Evolutionary conservation across 92 coral and sea anemone species (phyloP), one percentile per base, ranked within the genome.

Genomic region (Pocillopora meandrina): DNA sequence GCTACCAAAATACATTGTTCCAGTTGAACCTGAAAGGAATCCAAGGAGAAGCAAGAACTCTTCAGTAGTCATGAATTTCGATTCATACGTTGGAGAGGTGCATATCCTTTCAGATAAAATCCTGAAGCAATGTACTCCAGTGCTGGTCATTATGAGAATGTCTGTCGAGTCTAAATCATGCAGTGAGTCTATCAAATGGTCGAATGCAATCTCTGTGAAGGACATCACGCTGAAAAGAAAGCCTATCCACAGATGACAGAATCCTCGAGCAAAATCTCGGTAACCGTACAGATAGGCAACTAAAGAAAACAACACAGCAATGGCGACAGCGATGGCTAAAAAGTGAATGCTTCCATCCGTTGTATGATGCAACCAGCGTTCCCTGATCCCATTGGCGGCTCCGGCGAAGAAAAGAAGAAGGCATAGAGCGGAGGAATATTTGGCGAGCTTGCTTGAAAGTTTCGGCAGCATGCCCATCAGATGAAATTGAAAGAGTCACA

Each of bases 161-260:
- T 97, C 99, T n/a, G 95, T 93, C 57, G 90, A 65, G 75, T 95
- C 99, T 66, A 97, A 71, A 79, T 97, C 99, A 62, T 92, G 98
- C 26, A 89, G 82, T 0, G 98, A 92, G 61, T 91, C 95, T 65
- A 93, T 87, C 67, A 88, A 78, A 76, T 97, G 99, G 60, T 97
- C 99, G 61, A 92, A 93, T 8, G 99, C 96, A 34, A 97, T 95
- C 61, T 94, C 95, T 12, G 98, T 97, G 88, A 97, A 97, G 55
- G 99, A 89, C 31, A 97, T 71, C 0, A 97, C 99, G 75, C 99
- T 97, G 91, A 91, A 97, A 23, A 94, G 84, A 20, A 97, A 87
- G 35, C 99, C 99, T 83, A 97, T 87, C 99, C 99, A 97, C 36
- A 97, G 88, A 63, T 95, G 77, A 23, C 89, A 80, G 34, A 92